Base-by-base conservation (phyloP, 2,113 vertebrate genomes). In the Syngnathus floridae region DNA sequence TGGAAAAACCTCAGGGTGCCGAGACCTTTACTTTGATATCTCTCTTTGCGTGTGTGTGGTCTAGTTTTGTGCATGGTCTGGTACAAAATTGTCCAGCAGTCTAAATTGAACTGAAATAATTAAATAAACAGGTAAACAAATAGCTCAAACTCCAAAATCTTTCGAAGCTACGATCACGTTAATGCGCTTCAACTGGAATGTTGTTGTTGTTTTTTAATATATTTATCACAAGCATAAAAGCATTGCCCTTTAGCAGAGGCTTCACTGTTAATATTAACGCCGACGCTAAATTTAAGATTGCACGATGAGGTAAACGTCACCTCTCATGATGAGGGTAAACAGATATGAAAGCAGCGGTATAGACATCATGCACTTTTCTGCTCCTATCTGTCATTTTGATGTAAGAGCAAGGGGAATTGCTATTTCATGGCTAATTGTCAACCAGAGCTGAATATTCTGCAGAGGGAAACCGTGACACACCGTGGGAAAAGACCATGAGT, bases 371-470 rank as follows among this genome's bases (percentile, higher is more conserved):
- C 41, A 54, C 48, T 37, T 59, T 66, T 72, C 26, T n/a, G 36
- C 64, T 55, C 61, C 62, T 73, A 43, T 51, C 36, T 31, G 59
- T 38, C 57, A 46, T 59, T 64, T 64, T 49, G 54, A n/a, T 73
- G 67, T 67, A 45, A 71, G 35, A 56, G 70, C 49, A 22, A 65
- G 62, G 52, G 72, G 74, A 73, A 75, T 66, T 65, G 73, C 78
- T 77, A 64, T 70, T 62, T 72, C 35, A 13, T 67, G 79, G 75
- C 66, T 86, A 83, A 89, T 82, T 82, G 80, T 83, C 76, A 66
- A 62, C 55, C 60, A 54, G 64, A 71, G 58, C 46, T 63, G 65
- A 67, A 70, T 67, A 66, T 66, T 72, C 59, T 72, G 69, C 73
- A 71, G 37, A 55, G 66, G 76, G 78, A 85, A 69, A 62, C 65